Evolutionary conservation across 2,113 vertebrate species (phyloP).

Genomic region (Peucedramus taeniatus): DNA sequence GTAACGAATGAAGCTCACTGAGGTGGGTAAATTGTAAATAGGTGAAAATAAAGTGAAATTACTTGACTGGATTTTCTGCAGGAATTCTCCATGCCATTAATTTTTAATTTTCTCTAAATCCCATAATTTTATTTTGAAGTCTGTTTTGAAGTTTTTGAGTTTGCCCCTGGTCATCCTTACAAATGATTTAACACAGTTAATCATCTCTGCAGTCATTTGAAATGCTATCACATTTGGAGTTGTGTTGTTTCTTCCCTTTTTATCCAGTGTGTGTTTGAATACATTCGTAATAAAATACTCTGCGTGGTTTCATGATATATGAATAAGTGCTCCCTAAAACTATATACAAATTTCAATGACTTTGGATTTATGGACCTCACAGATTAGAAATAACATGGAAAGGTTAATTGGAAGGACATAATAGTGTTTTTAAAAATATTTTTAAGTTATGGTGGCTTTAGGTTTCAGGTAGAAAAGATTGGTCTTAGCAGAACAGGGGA

Average conservation of each 20-base stretch:
- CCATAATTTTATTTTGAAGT: background rate
- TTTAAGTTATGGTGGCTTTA: background rate
- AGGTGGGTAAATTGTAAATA: background rate
- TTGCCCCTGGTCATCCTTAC: constrained; percentile 11
- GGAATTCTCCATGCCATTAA: background rate
- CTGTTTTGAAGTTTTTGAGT: constrained; percentile 1
- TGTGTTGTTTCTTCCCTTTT: constrained; percentile 7
- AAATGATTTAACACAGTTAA: background rate
- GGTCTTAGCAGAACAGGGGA: background rate
- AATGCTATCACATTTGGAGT: background rate
- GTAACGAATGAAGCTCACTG: no score
- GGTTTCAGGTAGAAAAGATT: background rate
- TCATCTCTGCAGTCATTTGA: background rate
- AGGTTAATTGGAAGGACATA: background rate
- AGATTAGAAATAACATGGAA: background rate
- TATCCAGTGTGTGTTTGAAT: background rate
- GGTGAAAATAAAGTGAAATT: background rate
- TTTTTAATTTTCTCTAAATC: constrained; percentile 16
- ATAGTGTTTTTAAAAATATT: background rate
- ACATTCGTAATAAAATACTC: background rate
- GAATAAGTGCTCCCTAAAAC: background rate
- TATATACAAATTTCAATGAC: background rate
- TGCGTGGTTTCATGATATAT: background rate
- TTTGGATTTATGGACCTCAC: background rate
- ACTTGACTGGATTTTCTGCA: background rate